phyloP scores from a whole-genome alignment of 2,113 vertebrate species.

The Silurus asotus region DNA sequence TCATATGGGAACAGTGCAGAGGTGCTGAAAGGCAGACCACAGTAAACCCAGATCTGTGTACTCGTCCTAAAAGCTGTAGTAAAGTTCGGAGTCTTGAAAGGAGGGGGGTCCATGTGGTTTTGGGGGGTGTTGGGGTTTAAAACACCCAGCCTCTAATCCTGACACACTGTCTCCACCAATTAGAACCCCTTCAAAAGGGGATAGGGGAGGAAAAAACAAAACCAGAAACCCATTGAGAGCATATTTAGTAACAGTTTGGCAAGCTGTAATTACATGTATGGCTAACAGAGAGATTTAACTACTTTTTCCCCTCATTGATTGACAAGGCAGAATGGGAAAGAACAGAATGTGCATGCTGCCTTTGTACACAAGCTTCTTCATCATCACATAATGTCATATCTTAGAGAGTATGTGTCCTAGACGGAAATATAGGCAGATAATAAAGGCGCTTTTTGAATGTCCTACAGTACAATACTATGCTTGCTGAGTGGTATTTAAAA shows the following conservation, averaged over 20 bases:
- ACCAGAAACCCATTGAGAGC: conserved; percentile 75
- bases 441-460: background rate
- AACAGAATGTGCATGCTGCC: background rate
- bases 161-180: conserved; percentile 79
- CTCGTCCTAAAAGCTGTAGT: conserved; percentile 31
- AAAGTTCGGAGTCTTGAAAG: conserved; percentile 21
- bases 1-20: conserved; percentile 28
- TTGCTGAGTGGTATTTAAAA: conserved; percentile 5
- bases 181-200: conserved; percentile 77
- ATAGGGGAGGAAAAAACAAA: conserved; percentile 79
- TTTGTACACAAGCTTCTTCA: conserved; percentile 4
- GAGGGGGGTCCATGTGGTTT: conserved; percentile 49
- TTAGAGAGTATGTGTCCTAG: background rate
- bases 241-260: conserved; percentile 80
- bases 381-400: background rate
- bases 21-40: conserved; percentile 33
- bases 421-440: background rate
- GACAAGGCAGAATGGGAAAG: conserved; percentile 67
- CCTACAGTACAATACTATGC: background rate
- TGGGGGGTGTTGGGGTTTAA: conserved; percentile 68
- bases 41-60: conserved; percentile 31
- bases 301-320: conserved; percentile 74
- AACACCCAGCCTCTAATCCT: conserved; percentile 77
- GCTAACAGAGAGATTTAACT: conserved; percentile 79
- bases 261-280: conserved; percentile 82